A percentile compares a stretch with the other conserved stretches of the same genome.
phyloP scores from a whole-genome alignment of 2,888 invertebrate genomes.

The Eumacrocentrus americanus region DNA sequence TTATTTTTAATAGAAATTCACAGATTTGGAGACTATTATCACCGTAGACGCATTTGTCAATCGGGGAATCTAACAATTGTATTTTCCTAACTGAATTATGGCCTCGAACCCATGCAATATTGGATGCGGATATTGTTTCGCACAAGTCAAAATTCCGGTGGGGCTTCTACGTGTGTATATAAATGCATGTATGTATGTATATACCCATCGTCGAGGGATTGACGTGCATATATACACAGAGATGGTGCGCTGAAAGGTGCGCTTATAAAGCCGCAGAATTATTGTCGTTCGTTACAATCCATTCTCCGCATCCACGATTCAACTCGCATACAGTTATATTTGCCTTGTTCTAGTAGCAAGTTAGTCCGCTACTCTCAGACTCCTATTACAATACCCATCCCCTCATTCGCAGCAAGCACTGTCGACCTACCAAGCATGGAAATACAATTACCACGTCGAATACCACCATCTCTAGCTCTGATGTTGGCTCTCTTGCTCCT shows the following conservation, averaged over 20 bases:
- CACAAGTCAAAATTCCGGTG: neutral
- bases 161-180: neutral
- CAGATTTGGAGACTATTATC: too few relatives aligned
- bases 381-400: neutral
- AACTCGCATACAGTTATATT: neutral
- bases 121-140: neutral
- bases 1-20: too few relatives aligned
- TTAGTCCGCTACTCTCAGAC: slow-evolving; percentile 14
- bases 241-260: slow-evolving; percentile 10
- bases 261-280: slow-evolving; percentile 21
- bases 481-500: slow-evolving; percentile 21
- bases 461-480: slow-evolving; percentile 36
- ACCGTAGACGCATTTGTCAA: too few relatives aligned
- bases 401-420: neutral
- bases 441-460: slow-evolving; percentile 58
- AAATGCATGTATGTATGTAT: neutral
- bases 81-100: neutral
- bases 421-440: slow-evolving; percentile 51
- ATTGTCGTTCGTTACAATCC: slow-evolving; percentile 25
- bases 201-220: too few relatives aligned
- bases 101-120: neutral
- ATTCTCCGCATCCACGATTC: neutral
- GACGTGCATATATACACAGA: neutral
- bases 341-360: neutral
- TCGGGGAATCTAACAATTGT: neutral